A percentile compares a stretch with the other conserved stretches of the same genome.
Conservation (phyloP, 2,113 vertebrate genomes). For the Microtus ochrogaster region DNA sequence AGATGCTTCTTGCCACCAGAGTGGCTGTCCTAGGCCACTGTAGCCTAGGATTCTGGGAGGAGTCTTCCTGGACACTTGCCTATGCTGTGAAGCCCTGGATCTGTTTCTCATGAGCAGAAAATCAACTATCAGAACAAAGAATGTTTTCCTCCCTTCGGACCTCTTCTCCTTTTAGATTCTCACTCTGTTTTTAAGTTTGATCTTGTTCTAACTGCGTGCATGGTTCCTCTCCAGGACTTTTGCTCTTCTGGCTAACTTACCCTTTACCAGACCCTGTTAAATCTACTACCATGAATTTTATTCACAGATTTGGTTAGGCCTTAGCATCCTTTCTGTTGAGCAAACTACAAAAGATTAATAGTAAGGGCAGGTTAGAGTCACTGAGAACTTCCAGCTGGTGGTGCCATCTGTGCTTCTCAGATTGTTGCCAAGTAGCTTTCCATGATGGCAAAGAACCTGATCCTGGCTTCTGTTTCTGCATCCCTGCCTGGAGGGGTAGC, state of each 20-base stretch:
- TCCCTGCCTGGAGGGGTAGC: no score
- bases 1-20: neutral
- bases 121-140: neutral
- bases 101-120: neutral
- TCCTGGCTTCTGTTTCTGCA: conserved; percentile 46
- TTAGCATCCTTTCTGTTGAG: conserved; percentile 5
- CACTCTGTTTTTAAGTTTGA: neutral
- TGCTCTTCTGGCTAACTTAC: neutral
- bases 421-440: conserved; percentile 69
- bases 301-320: conserved; percentile 27
- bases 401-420: conserved; percentile 69
- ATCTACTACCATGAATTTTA: neutral
- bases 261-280: no score
- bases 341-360: conserved; percentile 73
- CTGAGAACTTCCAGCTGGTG: conserved; percentile 71
- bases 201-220: neutral
- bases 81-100: neutral
- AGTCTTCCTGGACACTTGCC: neutral
- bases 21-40: neutral
- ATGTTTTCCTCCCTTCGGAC: neutral
- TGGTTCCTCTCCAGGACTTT: neutral
- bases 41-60: neutral
- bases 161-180: neutral
- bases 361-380: conserved; percentile 63
- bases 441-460: conserved; percentile 58